Evolutionary conservation across 2,888 invertebrate species (phyloP).

Genomic region (Eilema griseolum): DNA sequence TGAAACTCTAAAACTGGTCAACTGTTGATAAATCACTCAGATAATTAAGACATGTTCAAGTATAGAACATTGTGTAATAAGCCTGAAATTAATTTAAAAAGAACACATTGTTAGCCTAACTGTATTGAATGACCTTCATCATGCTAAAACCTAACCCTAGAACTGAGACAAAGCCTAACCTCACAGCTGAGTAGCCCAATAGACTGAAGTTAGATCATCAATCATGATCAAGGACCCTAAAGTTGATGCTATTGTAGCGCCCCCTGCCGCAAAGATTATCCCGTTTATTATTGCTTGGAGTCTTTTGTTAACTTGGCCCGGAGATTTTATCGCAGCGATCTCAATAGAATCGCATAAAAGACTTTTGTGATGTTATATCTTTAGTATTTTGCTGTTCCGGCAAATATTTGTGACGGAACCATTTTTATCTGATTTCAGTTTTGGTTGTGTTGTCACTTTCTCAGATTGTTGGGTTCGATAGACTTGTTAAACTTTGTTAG

Average conservation of each 20-base stretch:
- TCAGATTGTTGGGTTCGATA: background rate
- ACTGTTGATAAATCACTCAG: too few relatives aligned
- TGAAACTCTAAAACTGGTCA: too few relatives aligned
- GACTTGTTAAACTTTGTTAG: background rate
- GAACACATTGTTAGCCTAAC: background rate
- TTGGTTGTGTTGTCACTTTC: too few relatives aligned
- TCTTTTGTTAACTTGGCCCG: constrained; percentile 52
- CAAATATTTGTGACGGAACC: constrained; percentile 15
- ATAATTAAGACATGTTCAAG: too few relatives aligned
- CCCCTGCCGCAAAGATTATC: constrained; percentile 50
- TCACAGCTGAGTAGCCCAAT: constrained; percentile 16
- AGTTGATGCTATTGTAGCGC: constrained; percentile 55
- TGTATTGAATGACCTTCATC: background rate
- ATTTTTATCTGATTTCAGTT: constrained; percentile 14
- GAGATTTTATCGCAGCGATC: constrained; percentile 46
- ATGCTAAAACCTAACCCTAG: background rate
- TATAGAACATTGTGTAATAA: background rate
- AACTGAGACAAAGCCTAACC: constrained; percentile 16
- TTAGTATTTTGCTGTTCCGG: constrained; percentile 23
- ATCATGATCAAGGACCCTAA: constrained; percentile 57
- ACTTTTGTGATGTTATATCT: constrained; percentile 22
- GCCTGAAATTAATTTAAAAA: background rate
- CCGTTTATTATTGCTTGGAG: constrained; percentile 56
- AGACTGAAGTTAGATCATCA: constrained; percentile 52
- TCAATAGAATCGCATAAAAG: constrained; percentile 32